phyloP scores from a whole-genome alignment of 35 echinoderm and acorn worm species.

The Lytechinus pictus region DNA sequence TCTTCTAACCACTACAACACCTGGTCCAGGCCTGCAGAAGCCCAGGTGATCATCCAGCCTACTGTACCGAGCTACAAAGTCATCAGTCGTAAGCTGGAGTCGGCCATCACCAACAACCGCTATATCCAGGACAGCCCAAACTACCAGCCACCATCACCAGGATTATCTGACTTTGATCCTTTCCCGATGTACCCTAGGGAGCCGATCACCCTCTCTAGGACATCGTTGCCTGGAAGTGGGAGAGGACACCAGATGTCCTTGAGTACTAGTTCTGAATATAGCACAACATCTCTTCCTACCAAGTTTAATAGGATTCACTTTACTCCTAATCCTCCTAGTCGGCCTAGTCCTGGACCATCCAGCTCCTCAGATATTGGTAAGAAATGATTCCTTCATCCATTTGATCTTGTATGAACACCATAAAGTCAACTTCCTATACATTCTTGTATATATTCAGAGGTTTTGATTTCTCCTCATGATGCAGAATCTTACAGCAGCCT shows the following conservation, averaged over 20 bases:
- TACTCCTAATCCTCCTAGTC: conserved; percentile 29
- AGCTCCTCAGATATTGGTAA: conserved; percentile 83
- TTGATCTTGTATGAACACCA: neutral
- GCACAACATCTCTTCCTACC: neutral
- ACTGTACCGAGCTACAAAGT: conserved; percentile 60
- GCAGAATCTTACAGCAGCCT: neutral
- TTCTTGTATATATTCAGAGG: no score
- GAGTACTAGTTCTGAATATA: conserved; percentile 14
- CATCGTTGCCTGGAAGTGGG: conserved; percentile 42
- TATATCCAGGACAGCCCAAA: neutral
- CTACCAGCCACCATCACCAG: conserved; percentile 6
- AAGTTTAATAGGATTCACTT: conserved; percentile 67
- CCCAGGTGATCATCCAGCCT: conserved; percentile 55
- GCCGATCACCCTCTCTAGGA: conserved; percentile 39
- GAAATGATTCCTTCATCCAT: neutral
- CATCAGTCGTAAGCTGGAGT: conserved; percentile 21
- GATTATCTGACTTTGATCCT: neutral
- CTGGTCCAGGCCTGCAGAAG: conserved; percentile 44
- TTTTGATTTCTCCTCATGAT: no score
- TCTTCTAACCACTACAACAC: conserved; percentile 22
- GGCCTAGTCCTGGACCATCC: conserved; percentile 55
- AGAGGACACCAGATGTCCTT: neutral
- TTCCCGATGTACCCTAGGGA: neutral
- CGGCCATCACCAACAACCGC: conserved; percentile 34
- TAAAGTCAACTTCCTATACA: neutral